phyloP scores from a whole-genome alignment of 2,888 invertebrate genomes.

The Brenthis hecate region DNA sequence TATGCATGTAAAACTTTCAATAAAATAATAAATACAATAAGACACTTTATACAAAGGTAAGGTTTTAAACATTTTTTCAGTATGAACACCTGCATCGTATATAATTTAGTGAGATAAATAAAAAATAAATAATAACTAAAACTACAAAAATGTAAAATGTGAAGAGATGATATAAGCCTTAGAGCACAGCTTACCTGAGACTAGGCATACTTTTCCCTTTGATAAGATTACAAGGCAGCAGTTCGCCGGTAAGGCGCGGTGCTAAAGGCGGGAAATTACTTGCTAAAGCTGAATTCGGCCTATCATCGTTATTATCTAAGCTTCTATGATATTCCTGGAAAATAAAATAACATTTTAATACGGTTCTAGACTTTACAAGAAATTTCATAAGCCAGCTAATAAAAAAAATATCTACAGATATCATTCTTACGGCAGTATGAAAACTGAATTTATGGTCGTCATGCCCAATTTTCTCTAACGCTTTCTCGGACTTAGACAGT shows the following conservation, averaged over 20 bases:
- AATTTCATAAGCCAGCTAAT: not conserved
- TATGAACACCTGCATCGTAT: conserved; percentile 8
- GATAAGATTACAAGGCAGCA: conserved; percentile 86
- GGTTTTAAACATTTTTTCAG: not conserved
- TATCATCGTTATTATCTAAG: conserved; percentile 90
- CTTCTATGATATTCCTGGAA: conserved; percentile 91
- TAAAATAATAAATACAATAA: not conserved
- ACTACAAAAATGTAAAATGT: conserved; percentile 35
- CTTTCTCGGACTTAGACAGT: conserved; percentile 94
- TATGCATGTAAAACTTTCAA: too few species aligned
- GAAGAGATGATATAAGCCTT: conserved; percentile 23
- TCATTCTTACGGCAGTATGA: conserved; percentile 83
- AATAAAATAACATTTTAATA: not conserved
- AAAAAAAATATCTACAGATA: conserved; percentile 82
- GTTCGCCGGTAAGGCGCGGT: conserved; percentile 76
- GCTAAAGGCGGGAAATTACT: conserved; percentile 84
- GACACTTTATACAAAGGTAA: not conserved
- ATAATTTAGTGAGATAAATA: not conserved
- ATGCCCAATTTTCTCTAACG: conserved; percentile 93
- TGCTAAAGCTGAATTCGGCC: conserved; percentile 87
- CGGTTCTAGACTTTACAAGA: too few species aligned
- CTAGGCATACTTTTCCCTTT: conserved; percentile 99
- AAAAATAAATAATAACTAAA: conserved; percentile 28
- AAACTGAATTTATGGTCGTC: conserved; percentile 85
- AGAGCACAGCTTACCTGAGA: conserved; percentile 86